Evolutionary conservation across 2,888 invertebrate genomes (phyloP), one percentile per base, ranked within the genome.

Genomic region (Polia nebulosa): DNA sequence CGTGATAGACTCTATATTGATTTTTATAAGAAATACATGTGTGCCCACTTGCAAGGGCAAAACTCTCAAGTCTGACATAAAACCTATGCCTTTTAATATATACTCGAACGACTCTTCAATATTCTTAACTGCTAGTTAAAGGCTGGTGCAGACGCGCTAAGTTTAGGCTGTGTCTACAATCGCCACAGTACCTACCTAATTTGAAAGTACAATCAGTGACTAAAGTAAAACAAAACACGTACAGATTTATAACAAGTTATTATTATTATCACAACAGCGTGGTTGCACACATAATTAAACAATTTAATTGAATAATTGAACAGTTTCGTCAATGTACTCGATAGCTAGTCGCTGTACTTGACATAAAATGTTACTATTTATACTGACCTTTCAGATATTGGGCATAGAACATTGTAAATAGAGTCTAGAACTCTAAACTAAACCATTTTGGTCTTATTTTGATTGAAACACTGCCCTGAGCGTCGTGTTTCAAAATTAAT

Each of bases 311-410:
- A 45, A 36, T 53, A 29, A 44, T 45, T 52, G 29, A 34, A 29
- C 36, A 8, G 36, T 36, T 56, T 20, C 15, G 51, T 52, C 22
- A 22, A 45, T 52, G 5, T 39, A 63, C 55, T 49, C 13, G 6
- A 25, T 27, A 20, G 7, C 25, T 25, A 41, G 53, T 63, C 27
- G 47, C 27, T 20, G 58, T 55, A 59, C 58, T 72, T 72, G 64
- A 72, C 64, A 62, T 57, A 39, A 52, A 32, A 53, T 34, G 6
- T 17, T 44, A 27, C 15, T 8, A 68, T 44, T 44, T 56, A 57
- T 29, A 29, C 20, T 58, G 51, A 67, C 44, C 68, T 68, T 60
- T 53, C 9, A 34, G 11, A 36, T 44, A 51, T 22, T 22, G 11
- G 29, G 52, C 41, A 34, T 34, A 34, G 32, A 41, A 34, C 13